Conservation (phyloP, 2,113 vertebrate species). For the Nothocercus nigrocapillus region DNA sequence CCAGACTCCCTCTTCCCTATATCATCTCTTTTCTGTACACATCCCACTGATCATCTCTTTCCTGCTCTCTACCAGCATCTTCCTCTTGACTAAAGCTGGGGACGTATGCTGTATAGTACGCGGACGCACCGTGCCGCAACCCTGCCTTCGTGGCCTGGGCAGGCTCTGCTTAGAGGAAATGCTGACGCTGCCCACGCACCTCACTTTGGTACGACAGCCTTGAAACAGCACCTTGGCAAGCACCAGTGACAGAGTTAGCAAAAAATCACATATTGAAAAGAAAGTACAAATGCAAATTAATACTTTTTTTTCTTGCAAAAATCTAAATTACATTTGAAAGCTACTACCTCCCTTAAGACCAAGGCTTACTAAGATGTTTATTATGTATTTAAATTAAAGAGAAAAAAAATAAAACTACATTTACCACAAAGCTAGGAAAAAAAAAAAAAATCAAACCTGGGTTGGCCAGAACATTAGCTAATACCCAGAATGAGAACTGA, state of each 20-base stretch:
- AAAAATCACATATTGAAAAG: background rate
- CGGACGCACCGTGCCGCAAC: accelerated
- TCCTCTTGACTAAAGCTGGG: background rate
- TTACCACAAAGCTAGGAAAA: background rate
- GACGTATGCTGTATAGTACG: background rate
- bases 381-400: background rate
- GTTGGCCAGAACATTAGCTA: background rate
- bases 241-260: background rate
- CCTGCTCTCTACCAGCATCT: background rate
- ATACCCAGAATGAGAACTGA: background rate
- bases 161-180: accelerated
- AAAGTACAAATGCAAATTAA: background rate
- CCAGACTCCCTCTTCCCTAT: background rate
- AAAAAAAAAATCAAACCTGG: background rate
- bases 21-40: accelerated
- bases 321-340: background rate
- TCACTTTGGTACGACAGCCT: background rate
- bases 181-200: background rate
- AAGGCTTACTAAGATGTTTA: background rate
- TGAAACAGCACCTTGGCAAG: background rate
- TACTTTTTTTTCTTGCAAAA: background rate
- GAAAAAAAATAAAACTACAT: background rate
- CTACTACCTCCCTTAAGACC: background rate
- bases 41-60: background rate
- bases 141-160: accelerated